These are phyloP conservation scores for Hippoglossus stenolepis DNA, from an alignment of 2,113 vertebrate species.

Conservation along the genomic window DNA sequence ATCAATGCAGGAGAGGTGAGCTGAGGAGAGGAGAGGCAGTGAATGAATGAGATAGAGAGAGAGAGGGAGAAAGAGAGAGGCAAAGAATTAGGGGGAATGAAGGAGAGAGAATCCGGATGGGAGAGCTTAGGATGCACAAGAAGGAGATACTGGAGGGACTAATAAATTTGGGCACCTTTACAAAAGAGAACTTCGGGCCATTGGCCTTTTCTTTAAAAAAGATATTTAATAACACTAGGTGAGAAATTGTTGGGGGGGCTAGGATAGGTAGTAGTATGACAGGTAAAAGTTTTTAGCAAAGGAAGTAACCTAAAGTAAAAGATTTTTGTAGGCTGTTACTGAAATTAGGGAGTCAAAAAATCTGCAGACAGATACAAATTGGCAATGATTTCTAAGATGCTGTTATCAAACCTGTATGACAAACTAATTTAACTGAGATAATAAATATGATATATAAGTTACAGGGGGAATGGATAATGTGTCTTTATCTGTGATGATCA, in stretches of 20 bases:
- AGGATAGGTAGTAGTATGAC: not conserved
- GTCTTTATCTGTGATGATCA: not conserved
- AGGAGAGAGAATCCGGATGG: not conserved
- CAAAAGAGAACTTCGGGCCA: not conserved
- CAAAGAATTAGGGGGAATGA: not conserved
- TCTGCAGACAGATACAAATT: too few species aligned
- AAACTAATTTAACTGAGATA: not conserved
- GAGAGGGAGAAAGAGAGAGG: not conserved
- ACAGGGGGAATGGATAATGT: too few species aligned
- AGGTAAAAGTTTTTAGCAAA: not conserved
- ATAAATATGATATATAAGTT: too few species aligned
- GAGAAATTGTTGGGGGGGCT: too few species aligned
- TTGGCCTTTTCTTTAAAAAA: too few species aligned
- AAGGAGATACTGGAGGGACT: too few species aligned
- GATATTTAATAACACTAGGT: too few species aligned
- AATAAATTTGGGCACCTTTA: not conserved
- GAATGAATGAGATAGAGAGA: conserved; percentile 4
- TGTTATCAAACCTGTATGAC: not conserved
- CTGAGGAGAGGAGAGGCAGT: conserved; percentile 32
- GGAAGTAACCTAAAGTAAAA: not conserved
- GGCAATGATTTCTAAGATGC: not conserved
- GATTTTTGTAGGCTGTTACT: not conserved
- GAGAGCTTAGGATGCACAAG: not conserved
- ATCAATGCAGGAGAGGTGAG: conserved; percentile 72
- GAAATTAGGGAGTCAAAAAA: not conserved